Evolutionary conservation across 2,888 invertebrate genomes (phyloP).

Genomic region (Vesta saturnalis): DNA sequence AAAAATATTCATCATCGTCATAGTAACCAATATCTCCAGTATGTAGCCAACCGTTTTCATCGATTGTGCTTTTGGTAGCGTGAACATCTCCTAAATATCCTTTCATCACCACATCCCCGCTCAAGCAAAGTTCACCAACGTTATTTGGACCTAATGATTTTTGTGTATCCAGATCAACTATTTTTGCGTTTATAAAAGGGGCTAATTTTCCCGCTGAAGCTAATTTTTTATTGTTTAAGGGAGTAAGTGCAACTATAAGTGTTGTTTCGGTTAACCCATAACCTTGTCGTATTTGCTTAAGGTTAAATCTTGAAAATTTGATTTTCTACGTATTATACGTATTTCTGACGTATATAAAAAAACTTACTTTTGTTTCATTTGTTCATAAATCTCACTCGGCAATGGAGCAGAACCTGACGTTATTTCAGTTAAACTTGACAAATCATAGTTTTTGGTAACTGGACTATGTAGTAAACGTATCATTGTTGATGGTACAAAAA

Average conservation of each 20-base stretch:
- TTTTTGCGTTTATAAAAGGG: conserved; percentile 69
- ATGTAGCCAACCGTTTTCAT: conserved; percentile 78
- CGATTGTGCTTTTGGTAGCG: conserved; percentile 72
- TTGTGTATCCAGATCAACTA: conserved; percentile 71
- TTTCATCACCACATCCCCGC: conserved; percentile 69
- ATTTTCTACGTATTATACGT: too few relatives aligned
- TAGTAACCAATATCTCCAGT: conserved; percentile 87
- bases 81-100: conserved; percentile 76
- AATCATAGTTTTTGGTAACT: conserved; percentile 75
- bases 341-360: background rate
- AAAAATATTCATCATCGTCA: conserved; percentile 81
- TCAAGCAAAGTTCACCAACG: conserved; percentile 84
- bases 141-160: conserved; percentile 69
- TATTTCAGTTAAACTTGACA: conserved; percentile 72
- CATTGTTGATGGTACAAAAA: conserved; percentile 83
- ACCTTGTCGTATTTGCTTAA: background rate
- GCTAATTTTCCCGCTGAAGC: background rate
- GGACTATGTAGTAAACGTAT: conserved; percentile 83
- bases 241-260: background rate
- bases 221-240: background rate
- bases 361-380: conserved; percentile 54
- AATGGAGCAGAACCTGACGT: conserved; percentile 83
- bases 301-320: background rate
- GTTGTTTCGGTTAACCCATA: conserved; percentile 2
- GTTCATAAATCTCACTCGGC: conserved; percentile 71